Evolutionary conservation across 2,888 invertebrate species (phyloP), one percentile per base, ranked within the genome.

Genomic region (Tiphia femorata): DNA sequence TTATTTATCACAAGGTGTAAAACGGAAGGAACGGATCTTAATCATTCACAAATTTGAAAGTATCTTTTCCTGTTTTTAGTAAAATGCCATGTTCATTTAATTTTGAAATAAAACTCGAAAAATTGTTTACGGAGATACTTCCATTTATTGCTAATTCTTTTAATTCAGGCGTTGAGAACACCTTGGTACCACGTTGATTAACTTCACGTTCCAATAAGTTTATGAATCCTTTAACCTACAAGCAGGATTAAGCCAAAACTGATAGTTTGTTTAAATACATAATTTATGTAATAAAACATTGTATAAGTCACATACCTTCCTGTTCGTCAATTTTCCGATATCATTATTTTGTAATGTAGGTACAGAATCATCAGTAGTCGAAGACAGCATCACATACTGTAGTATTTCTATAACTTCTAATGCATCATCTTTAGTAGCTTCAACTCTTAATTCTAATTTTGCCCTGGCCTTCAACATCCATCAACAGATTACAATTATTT

Each of bases 41-140:
- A 12, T 33, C 33, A 47, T 85, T 84, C 63, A 87, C 84, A 54
- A 90, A 84, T 84, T 93, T 90, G 76, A 92, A 95, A 46, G 89
- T 85, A 76, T 90, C 89, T 12, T 88, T 87, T 1, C 91, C 93
- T 83, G 93, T 95, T 76, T 95, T 91, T 63, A 97, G 85, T 63
- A 97, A 85, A 84, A 91, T 92, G 7, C 96, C 96, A 81, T 95
- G 93, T 71, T 90, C 87, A 80, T 97, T 97, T 68, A 97, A 87
- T 27, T 91, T 88, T 65, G 91, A 89, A 47, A 97, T 87, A 42
- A 96, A 86, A 62, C 89, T 88, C 42, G 87, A 86, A 63, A 94
- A 88, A 75, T 92, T 90, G 0, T 88, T 86, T 30, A 86, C 82
- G 0, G 87, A 80, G 33, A 96, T 86, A 2, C 90, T 90, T 0